phyloP scores from a whole-genome alignment of 2,888 invertebrate genomes.

The Fragum sueziense region DNA sequence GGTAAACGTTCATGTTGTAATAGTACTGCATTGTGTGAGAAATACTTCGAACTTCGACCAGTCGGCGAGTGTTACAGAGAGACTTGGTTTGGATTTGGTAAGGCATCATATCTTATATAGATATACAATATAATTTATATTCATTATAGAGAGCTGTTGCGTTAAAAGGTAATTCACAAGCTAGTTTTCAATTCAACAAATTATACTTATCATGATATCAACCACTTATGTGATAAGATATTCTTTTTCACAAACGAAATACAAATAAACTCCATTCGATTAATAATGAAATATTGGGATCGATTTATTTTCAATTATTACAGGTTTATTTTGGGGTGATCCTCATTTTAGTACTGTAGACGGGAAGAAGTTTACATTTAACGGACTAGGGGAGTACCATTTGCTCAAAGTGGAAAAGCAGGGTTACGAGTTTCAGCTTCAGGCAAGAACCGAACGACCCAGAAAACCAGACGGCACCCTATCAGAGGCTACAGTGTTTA shows the following conservation, averaged over 20 bases:
- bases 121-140: not conserved
- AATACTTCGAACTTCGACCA: constrained; percentile 38
- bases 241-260: not conserved
- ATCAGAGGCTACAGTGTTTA: constrained; percentile 37
- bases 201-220: not conserved
- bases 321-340: constrained; percentile 49
- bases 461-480: constrained; percentile 9
- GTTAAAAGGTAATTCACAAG: not conserved
- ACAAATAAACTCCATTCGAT: too few species aligned
- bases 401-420: constrained; percentile 14
- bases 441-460: constrained; percentile 31
- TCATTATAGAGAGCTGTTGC: not conserved
- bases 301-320: not conserved
- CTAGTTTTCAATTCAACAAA: not conserved
- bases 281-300: too few species aligned
- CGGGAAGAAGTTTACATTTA: constrained; percentile 41
- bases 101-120: not conserved
- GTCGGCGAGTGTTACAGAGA: constrained; percentile 20
- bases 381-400: constrained; percentile 44
- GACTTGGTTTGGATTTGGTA: constrained; percentile 22
- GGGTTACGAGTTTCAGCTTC: constrained; percentile 10
- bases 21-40: constrained; percentile 19
- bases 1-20: constrained; percentile 35
- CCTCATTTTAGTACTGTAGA: constrained; percentile 45
- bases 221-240: not conserved